Evolutionary conservation across 2,113 vertebrate genomes (phyloP).

Genomic region (Pelodiscus sinensis): DNA sequence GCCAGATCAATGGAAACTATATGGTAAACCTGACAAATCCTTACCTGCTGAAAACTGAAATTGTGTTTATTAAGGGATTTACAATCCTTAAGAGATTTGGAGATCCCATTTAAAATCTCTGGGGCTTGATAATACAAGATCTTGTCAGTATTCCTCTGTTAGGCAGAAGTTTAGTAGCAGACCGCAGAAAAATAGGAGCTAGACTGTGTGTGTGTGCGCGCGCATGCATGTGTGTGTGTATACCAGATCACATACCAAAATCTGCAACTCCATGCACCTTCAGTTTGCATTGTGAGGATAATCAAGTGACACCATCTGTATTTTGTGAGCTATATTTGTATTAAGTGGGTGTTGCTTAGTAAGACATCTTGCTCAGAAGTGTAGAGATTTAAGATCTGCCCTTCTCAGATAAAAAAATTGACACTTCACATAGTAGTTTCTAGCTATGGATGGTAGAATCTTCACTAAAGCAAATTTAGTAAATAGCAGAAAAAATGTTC

Average conservation of each 20-base stretch:
- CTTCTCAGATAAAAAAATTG: background rate
- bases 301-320: background rate
- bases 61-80: background rate
- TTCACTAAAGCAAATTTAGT: background rate
- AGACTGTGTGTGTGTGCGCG: background rate
- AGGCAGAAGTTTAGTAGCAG: background rate
- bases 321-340: background rate
- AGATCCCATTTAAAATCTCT: background rate
- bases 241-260: background rate
- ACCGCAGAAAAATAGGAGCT: background rate
- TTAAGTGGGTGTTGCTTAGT: background rate
- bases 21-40: background rate
- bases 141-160: background rate
- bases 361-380: background rate
- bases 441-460: background rate
- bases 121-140: background rate
- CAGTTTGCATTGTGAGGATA: background rate
- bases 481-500: background rate
- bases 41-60: background rate
- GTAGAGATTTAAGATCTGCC: background rate
- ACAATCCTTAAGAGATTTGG: background rate
- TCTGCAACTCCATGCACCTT: background rate
- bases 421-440: background rate
- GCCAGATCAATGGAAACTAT: background rate
- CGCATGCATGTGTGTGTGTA: background rate